Percentiles rank a stretch among this genome's conserved stretches.
These are phyloP conservation scores for Nipponia nippon DNA, from an alignment of 2,113 vertebrate species.

Conservation along the genomic window DNA sequence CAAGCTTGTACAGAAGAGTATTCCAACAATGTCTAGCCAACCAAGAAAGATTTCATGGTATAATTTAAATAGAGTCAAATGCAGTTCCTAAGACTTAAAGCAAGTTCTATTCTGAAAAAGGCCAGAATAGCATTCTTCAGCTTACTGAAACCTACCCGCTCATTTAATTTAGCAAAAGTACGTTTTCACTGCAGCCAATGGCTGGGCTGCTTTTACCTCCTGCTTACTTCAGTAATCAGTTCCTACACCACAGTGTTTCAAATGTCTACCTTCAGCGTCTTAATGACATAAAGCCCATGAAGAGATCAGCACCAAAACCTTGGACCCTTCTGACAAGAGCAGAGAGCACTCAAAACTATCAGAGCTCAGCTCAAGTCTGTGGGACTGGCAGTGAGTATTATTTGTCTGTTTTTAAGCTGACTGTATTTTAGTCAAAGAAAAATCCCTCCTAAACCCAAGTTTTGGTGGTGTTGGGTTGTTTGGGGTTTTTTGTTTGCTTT, in stretches of 20 bases:
- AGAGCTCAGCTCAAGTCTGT: background rate
- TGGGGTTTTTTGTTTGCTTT: background rate
- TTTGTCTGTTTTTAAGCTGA: background rate
- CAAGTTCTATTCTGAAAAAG: background rate
- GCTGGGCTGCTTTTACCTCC: background rate
- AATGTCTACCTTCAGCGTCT: background rate
- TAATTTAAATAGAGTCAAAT: background rate
- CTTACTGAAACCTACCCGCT: background rate
- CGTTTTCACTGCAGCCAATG: background rate
- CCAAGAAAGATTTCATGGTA: background rate
- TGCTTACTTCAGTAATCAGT: background rate
- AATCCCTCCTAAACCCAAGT: background rate
- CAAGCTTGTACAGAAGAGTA: background rate
- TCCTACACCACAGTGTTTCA: background rate
- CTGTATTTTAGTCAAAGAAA: background rate
- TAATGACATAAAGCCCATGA: background rate
- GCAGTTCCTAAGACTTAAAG: background rate
- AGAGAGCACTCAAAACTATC: background rate
- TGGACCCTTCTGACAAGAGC: background rate
- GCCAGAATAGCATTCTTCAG: background rate
- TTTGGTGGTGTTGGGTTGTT: background rate
- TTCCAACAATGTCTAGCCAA: background rate
- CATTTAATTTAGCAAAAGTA: background rate
- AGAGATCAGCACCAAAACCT: background rate
- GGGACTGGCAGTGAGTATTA: background rate